A percentile compares a stretch with the other conserved stretches of the same genome.
phyloP scores from a whole-genome alignment of 2,888 invertebrate genomes.

The Tachina lurida region DNA sequence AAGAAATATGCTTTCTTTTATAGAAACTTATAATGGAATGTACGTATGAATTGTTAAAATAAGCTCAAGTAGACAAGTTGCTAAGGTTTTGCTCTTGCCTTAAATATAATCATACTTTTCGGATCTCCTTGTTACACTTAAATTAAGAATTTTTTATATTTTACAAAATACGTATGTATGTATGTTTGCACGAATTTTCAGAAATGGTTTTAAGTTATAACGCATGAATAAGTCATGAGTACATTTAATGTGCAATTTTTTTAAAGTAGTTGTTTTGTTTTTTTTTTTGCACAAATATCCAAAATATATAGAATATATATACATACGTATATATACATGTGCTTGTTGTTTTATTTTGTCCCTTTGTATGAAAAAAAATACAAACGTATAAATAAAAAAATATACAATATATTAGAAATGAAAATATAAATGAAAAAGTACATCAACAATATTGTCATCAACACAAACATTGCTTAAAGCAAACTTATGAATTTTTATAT shows the following conservation, averaged over 20 bases:
- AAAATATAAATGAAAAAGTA: slow-evolving; percentile 47
- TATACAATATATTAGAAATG: slow-evolving; percentile 31
- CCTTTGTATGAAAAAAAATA: background rate
- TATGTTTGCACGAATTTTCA: background rate
- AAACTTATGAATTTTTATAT: slow-evolving; percentile 76
- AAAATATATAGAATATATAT: background rate
- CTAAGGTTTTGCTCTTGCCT: slow-evolving; percentile 32
- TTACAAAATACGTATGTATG: too few species aligned
- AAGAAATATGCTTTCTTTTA: slow-evolving; percentile 46
- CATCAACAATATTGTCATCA: slow-evolving; percentile 74
- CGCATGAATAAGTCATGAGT: slow-evolving; percentile 65
- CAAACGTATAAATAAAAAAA: slow-evolving; percentile 12
- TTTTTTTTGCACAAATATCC: slow-evolving; percentile 6
- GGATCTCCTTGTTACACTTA: background rate
- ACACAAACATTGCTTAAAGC: slow-evolving; percentile 72
- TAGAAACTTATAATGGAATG: slow-evolving; percentile 20
- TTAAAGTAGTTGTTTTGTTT: slow-evolving; percentile 48
- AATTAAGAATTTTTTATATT: background rate
- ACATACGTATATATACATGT: background rate
- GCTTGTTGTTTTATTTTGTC: slow-evolving; percentile 15
- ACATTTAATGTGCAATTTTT: slow-evolving; percentile 66
- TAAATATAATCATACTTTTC: slow-evolving; percentile 17
- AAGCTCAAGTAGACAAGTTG: slow-evolving; percentile 23
- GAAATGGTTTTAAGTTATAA: slow-evolving; percentile 41
- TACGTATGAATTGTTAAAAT: slow-evolving; percentile 4